A percentile compares a stretch with the other conserved stretches of the same genome.
Evolutionary conservation across 2,888 invertebrate genomes (phyloP).

Genomic region (Hirtodrosophila cameraria): DNA sequence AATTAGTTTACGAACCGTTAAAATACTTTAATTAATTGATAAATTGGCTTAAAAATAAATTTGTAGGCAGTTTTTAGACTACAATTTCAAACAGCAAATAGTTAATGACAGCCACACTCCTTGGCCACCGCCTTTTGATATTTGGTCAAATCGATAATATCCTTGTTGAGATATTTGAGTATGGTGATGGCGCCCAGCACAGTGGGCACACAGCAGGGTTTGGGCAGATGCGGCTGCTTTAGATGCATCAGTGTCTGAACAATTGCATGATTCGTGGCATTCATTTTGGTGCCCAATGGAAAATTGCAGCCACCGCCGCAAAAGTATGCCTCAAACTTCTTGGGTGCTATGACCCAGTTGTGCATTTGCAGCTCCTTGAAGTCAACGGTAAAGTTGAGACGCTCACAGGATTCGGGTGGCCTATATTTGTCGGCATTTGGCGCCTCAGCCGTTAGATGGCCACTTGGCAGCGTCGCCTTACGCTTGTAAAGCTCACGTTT

Average conservation of each 20-base stretch:
- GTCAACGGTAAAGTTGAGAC: slow-evolving; percentile 94
- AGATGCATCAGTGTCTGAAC: slow-evolving; percentile 96
- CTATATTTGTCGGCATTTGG: slow-evolving; percentile 61
- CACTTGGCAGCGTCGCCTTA: slow-evolving; percentile 77
- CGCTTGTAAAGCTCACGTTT: slow-evolving; percentile 82
- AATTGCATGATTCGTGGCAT: slow-evolving; percentile 98
- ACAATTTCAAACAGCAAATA: no score
- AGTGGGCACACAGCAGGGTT: slow-evolving; percentile 96
- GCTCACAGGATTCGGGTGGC: slow-evolving; percentile 90
- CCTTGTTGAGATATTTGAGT: slow-evolving; percentile 94
- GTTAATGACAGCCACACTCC: slow-evolving; percentile 97
- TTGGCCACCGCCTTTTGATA: slow-evolving; percentile 98
- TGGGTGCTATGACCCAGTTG: slow-evolving; percentile 98
- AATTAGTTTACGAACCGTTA: no score
- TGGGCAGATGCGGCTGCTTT: slow-evolving; percentile 92
- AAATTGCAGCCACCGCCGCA: slow-evolving; percentile 97
- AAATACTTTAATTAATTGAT: no score
- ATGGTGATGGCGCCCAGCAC: slow-evolving; percentile 94
- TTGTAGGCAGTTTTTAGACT: not conserved
- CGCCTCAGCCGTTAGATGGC: slow-evolving; percentile 16
- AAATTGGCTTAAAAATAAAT: no score
- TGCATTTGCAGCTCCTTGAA: slow-evolving; percentile 95
- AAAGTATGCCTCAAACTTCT: slow-evolving; percentile 96
- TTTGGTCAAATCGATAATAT: slow-evolving; percentile 95
- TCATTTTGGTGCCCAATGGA: slow-evolving; percentile 95